phyloP scores from a whole-genome alignment of 1,140 invertebrate genomes.

The silkworm (Bombyx mori) region DNA sequence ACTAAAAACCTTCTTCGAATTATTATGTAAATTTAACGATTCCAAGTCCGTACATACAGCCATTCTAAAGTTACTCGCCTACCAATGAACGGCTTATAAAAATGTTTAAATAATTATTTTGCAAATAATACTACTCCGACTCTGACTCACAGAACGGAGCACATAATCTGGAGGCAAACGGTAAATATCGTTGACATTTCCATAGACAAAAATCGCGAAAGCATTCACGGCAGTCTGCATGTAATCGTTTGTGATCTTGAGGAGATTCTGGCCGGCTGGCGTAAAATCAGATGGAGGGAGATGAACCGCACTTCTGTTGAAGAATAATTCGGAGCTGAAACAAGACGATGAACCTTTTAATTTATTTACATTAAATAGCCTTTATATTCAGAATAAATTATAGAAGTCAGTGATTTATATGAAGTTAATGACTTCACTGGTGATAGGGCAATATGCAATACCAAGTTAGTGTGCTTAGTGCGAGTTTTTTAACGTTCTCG shows the following conservation, averaged over 20 bases:
- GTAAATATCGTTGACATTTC: slow-evolving; percentile 32
- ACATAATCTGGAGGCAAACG: slow-evolving; percentile 40
- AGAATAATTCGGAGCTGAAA: slow-evolving; percentile 35
- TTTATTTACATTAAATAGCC: neutral
- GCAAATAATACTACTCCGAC: neutral
- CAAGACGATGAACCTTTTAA: neutral
- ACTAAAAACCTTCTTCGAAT: no score
- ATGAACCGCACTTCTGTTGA: slow-evolving; percentile 35
- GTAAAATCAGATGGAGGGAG: slow-evolving; percentile 29
- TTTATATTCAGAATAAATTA: no score
- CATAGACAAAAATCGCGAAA: slow-evolving; percentile 44
- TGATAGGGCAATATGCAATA: no score
- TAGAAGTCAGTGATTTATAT: no score
- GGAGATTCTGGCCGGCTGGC: slow-evolving; percentile 29
- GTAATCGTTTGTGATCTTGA: slow-evolving; percentile 40
- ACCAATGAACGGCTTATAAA: no score
- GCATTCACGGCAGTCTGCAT: slow-evolving; percentile 60
- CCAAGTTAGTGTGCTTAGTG: no score
- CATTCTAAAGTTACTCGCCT: no score
- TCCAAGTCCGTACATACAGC: no score
- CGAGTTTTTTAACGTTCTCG: no score
- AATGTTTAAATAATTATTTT: no score
- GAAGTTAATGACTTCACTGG: no score
- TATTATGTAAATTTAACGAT: no score
- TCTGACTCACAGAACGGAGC: slow-evolving; percentile 39